Evolutionary conservation across 2,797 vertebrate genomes (phyloP).

Genomic region (Peromyscus melanophrys): DNA sequence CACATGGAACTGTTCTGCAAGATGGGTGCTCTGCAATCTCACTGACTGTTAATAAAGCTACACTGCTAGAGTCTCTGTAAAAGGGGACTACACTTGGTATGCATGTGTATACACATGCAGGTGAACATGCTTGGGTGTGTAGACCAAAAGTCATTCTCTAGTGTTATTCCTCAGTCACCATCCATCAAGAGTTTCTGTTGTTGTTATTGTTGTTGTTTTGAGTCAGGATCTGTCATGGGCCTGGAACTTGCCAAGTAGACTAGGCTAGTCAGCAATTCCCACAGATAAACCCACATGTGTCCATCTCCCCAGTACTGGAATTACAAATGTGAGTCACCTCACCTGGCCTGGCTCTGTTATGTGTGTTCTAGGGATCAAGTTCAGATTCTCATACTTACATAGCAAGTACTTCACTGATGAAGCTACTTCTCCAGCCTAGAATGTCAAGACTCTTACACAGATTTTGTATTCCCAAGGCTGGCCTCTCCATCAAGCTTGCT

Average conservation of each 20-base stretch:
- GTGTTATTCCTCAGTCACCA: background rate
- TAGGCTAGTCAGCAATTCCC: background rate
- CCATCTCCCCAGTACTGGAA: background rate
- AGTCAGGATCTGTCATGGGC: background rate
- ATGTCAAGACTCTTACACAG: constrained; percentile 52
- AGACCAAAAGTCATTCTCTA: background rate
- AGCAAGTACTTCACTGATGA: background rate
- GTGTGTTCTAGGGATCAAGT: background rate
- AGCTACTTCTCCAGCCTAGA: background rate
- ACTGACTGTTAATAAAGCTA: constrained; percentile 47
- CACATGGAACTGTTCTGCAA: constrained; percentile 10
- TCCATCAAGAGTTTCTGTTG: background rate
- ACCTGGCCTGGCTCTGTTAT: background rate
- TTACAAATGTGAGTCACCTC: background rate
- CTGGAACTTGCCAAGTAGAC: background rate
- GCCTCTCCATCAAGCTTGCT: background rate
- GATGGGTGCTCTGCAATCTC: constrained; percentile 55
- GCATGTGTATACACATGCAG: background rate
- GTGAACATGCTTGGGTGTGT: background rate
- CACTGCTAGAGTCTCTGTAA: background rate
- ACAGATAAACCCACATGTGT: background rate
- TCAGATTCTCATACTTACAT: background rate
- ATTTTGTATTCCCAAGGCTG: constrained; percentile 17
- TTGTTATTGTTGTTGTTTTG: background rate
- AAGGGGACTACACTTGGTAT: constrained; percentile 8